Evolutionary conservation across 2,797 vertebrate genomes (phyloP), one percentile per base, ranked within the genome.

Genomic region (Synaphobranchus kaupii): DNA sequence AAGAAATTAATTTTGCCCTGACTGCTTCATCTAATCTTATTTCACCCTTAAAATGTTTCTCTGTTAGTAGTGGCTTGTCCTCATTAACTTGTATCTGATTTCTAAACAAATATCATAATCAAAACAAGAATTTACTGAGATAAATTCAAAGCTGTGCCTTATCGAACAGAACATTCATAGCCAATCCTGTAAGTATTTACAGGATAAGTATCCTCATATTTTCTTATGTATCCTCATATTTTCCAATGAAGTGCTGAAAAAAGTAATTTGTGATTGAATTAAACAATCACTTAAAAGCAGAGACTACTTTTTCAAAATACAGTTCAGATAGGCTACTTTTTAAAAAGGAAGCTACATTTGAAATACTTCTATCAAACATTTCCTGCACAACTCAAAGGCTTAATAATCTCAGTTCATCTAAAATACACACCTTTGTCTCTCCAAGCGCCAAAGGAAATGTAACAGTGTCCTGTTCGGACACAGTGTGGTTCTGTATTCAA

Each of bases 351-450:
- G 6, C 63, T 9, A 68, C 63, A 68, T 28, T 68, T 68, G 25
- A 68, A 68, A 68, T 10, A 10, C n/a, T 28, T 68, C 63, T 25
- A n/a, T 63, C 60, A 63, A 25, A 63, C 0, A 22, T 5, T 63
- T 63, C 60, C 25, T 28, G 15, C 3, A 44, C 39, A 44, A 39
- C 73, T 22, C 63, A 68, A 47, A 78, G 8, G 9, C 34, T 78
- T 28, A 68, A 9, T 68, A 28, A 76, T 34, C 34, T 31, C n/a
- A 39, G 71, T 76, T 39, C 3, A 76, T 22, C 34, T 44, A 78
- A 39, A 78, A 78, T 78, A 78, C 73, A 44, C 17, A 78, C 73
- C 73, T 78, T 78, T 44, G 13, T 47, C 73, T 78, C 68, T 47
- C 12, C 34, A 47, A 78, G 39, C 34, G 1, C 31, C 73, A 22